Percentiles rank a stretch among this genome's conserved stretches.
Conservation (phyloP, 2,888 invertebrate genomes). For the Erannis defoliaria region DNA sequence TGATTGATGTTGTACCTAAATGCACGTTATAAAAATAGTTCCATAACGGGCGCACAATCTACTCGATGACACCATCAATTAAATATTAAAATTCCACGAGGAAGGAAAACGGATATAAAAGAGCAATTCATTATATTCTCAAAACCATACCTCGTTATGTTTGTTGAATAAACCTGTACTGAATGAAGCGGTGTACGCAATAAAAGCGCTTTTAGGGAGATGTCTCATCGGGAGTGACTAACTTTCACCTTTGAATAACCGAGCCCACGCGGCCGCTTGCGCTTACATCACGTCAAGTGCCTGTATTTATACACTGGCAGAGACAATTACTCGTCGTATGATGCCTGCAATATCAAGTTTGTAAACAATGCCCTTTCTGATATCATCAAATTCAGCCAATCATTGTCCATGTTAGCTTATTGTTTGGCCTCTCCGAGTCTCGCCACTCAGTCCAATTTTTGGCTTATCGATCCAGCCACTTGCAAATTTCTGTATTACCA, state of each 20-base stretch:
- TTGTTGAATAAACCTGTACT: slow-evolving; percentile 30
- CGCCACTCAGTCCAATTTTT: too few relatives aligned
- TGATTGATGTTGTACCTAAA: slow-evolving; percentile 36
- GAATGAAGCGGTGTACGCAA: slow-evolving; percentile 37
- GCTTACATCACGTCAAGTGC: slow-evolving; percentile 45
- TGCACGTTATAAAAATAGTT: slow-evolving; percentile 17
- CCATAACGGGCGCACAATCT: slow-evolving; percentile 9
- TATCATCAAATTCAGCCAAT: too few relatives aligned
- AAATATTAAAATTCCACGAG: slow-evolving; percentile 32
- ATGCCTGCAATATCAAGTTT: slow-evolving; percentile 14
- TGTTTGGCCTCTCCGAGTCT: too few relatives aligned
- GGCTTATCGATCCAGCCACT: too few relatives aligned
- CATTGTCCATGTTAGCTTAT: too few relatives aligned
- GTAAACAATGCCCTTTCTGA: slow-evolving; percentile 23
- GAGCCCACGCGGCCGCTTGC: slow-evolving; percentile 54
- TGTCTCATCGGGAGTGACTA: slow-evolving; percentile 55
- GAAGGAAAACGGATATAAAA: slow-evolving; percentile 31
- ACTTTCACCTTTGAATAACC: slow-evolving; percentile 62
- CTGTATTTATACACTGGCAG: slow-evolving; percentile 46
- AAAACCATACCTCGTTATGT: slow-evolving; percentile 22
- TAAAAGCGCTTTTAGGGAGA: slow-evolving; percentile 46
- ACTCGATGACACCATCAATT: slow-evolving; percentile 18
- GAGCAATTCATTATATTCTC: slow-evolving; percentile 30
- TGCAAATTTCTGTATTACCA: too few relatives aligned
- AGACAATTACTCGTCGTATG: slow-evolving; percentile 16